Conservation (phyloP, 2,888 invertebrate species). For the Colostygia pectinataria region DNA sequence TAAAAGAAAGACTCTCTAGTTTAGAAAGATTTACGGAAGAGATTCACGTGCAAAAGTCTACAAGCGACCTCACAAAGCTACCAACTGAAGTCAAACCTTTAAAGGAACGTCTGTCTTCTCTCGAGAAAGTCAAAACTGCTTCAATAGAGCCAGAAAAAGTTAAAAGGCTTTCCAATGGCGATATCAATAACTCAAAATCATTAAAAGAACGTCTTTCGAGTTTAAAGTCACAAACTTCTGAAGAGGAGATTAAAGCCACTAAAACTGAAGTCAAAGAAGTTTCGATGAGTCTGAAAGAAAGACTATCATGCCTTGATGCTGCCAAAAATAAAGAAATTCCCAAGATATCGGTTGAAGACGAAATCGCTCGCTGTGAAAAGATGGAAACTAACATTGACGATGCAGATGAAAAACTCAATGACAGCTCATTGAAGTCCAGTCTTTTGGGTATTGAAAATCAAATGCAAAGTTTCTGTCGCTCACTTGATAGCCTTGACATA, state of each 20-base stretch:
- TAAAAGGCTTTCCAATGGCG: slow-evolving; percentile 73
- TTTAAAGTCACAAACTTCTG: slow-evolving; percentile 71
- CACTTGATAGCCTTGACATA: slow-evolving; percentile 85
- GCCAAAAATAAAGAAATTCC: slow-evolving; percentile 76
- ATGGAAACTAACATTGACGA: slow-evolving; percentile 52
- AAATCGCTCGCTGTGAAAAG: slow-evolving; percentile 54
- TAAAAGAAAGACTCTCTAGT: slow-evolving; percentile 87
- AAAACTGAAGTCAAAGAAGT: slow-evolving; percentile 76
- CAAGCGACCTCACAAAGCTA: slow-evolving; percentile 73
- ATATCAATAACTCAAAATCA: slow-evolving; percentile 67
- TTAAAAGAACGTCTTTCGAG: slow-evolving; percentile 77
- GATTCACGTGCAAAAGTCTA: slow-evolving; percentile 67
- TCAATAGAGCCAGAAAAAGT: slow-evolving; percentile 72
- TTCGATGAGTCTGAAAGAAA: slow-evolving; percentile 80
- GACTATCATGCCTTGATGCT: slow-evolving; percentile 77
- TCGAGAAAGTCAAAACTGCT: slow-evolving; percentile 81
- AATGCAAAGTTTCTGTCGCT: slow-evolving; percentile 85
- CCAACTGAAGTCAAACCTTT: slow-evolving; percentile 85
- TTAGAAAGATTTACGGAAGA: slow-evolving; percentile 86
- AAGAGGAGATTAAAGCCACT: slow-evolving; percentile 64
- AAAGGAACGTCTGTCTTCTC: slow-evolving; percentile 84
- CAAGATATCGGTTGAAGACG: slow-evolving; percentile 70
- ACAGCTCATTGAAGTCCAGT: slow-evolving; percentile 64
- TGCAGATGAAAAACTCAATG: slow-evolving; percentile 53
- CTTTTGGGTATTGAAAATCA: slow-evolving; percentile 77